These are phyloP conservation scores for Tragopan temminckii DNA, from an alignment of 2,797 vertebrate genomes.

Conservation along the genomic window DNA sequence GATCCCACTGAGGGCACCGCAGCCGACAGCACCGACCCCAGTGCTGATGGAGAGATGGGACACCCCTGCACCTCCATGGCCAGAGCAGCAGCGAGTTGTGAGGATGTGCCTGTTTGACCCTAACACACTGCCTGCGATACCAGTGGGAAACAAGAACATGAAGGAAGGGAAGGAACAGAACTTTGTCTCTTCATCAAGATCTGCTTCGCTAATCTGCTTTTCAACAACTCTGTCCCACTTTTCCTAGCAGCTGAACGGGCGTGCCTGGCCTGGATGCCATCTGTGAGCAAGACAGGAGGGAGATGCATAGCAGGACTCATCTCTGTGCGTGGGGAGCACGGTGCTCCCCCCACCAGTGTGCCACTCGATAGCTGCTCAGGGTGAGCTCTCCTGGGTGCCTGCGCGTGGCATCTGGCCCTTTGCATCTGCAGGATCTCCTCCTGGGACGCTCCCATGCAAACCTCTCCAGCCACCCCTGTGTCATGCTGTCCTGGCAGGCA, in stretches of 20 bases:
- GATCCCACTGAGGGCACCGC: not conserved
- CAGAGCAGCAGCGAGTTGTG: not conserved
- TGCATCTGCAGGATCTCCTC: not conserved
- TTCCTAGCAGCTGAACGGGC: fast-evolving
- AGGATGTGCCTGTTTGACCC: not conserved
- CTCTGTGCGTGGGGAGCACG: fast-evolving
- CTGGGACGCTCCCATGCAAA: not conserved
- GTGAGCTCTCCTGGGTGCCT: not conserved
- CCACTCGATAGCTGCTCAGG: not conserved
- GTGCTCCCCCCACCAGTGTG: fast-evolving
- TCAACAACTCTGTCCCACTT: not conserved
- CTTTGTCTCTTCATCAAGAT: not conserved
- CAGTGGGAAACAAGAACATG: not conserved
- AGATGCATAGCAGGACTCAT: not conserved
- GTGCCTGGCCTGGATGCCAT: not conserved
- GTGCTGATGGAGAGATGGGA: not conserved
- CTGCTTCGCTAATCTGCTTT: not conserved
- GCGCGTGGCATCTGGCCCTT: fast-evolving
- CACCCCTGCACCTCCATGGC: not conserved
- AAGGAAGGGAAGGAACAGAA: not conserved
- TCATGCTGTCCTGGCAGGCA: not conserved
- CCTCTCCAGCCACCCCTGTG: not conserved
- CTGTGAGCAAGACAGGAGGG: not conserved
- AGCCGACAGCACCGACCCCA: not conserved
- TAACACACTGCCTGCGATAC: not conserved